Evolutionary conservation across 2,797 vertebrate species (phyloP), one percentile per base, ranked within the genome.

Genomic region (Macrochelys suwanniensis): DNA sequence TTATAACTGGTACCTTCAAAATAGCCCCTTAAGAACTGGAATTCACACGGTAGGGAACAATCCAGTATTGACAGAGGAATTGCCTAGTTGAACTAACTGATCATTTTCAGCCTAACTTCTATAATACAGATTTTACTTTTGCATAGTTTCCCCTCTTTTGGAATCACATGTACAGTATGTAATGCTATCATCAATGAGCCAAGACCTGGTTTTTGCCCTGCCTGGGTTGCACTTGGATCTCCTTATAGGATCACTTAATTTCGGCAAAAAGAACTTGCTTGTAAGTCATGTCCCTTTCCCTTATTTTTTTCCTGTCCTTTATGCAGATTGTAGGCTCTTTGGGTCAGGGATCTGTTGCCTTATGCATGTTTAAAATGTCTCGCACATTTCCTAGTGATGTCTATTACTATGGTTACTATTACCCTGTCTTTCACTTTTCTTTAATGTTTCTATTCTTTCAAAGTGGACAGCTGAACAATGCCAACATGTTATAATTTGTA

Each of bases 351-450:
- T 5, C 8, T 93, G 31, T 82, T 92, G 25, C 81, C 45, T 37
- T 45, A 2, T 33, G 25, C 45, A 79, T 45, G 57, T 91, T 33
- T 84, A 16, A 89, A 84, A 50, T 82, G 93, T 21, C 54, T n/a
- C 50, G 45, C 51, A 28, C 3, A 0, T 87, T 93, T 93, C 57
- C 82, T 89, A 82, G 65, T 85, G 57, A 9, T 76, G 80, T 33
- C 10, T 84, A 82, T 91, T 80, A 49, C 82, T 91, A 59, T 89
- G 89, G 82, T 89, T 94, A 94, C 89, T 85, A 51, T 68, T 87
- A 82, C 42, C 17, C n/a, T 10, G n/a, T 68, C 17, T 68, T 71
- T 51, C 37, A 90, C 87, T 80, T 25, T 65, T 76, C 84, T 93
- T 59, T 80, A 56, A 49, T 78, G 42, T 15, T 83, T 92, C 77